Percentiles rank a stretch among this genome's conserved stretches.
phyloP scores from a whole-genome alignment of 2,113 vertebrate species.

The Sterrhoptilus dennistouni region DNA sequence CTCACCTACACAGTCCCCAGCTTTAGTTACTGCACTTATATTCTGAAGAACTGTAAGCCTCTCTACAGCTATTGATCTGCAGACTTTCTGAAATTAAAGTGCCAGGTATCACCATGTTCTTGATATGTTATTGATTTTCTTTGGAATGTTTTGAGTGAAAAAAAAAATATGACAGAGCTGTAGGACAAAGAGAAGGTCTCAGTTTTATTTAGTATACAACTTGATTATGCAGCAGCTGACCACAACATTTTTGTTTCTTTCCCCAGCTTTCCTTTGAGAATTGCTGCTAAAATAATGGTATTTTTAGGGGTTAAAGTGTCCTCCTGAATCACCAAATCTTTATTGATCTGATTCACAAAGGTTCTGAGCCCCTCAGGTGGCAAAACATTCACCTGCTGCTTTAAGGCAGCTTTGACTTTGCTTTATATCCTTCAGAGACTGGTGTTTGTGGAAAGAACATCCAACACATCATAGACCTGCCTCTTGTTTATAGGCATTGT shows the following conservation, averaged over 20 bases:
- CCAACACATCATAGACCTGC: neutral
- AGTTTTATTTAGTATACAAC: constrained; percentile 33
- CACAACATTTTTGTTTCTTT: neutral
- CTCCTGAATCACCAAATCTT: neutral
- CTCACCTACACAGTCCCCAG: neutral
- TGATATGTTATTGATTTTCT: constrained; percentile 85
- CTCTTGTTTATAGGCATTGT: neutral
- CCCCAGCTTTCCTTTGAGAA: neutral
- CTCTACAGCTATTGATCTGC: constrained; percentile 60
- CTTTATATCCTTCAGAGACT: neutral
- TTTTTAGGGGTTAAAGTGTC: neutral
- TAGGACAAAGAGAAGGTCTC: constrained; percentile 37
- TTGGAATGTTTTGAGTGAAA: constrained; percentile 6
- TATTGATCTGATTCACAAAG: neutral
- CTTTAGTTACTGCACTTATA: constrained; percentile 11
- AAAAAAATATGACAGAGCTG: neutral
- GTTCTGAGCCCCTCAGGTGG: neutral
- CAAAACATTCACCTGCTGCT: neutral
- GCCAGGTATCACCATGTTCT: constrained; percentile 76
- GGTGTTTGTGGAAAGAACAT: neutral
- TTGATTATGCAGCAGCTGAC: constrained; percentile 33
- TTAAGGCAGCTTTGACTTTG: constrained; percentile 1
- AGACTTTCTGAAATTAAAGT: constrained; percentile 81
- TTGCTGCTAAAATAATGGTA: neutral
- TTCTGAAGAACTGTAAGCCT: constrained; percentile 31